phyloP scores from a whole-genome alignment of 2,888 invertebrate genomes.

The Acanthosepion esculentum region DNA sequence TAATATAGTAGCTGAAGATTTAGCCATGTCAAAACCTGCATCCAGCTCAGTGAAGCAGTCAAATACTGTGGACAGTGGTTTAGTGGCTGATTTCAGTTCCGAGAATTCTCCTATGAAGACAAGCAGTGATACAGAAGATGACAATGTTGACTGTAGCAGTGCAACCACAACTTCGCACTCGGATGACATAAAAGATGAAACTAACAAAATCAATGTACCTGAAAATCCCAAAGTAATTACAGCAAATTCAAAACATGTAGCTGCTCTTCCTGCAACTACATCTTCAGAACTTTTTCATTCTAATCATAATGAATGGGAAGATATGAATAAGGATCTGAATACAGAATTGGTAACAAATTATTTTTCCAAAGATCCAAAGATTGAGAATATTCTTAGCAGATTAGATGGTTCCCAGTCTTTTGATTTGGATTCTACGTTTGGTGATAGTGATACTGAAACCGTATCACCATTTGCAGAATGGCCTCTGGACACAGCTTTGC shows the following conservation, averaged over 20 bases:
- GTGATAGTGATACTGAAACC: neutral
- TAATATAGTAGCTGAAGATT: neutral
- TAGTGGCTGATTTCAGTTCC: neutral
- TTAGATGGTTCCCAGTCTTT: conserved; percentile 39
- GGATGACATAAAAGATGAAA: neutral
- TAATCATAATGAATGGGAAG: conserved; percentile 39
- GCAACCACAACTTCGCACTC: neutral
- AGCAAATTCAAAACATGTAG: neutral
- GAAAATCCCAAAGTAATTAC: neutral
- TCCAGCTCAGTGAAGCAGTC: neutral
- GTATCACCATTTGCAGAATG: neutral
- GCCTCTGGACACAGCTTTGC: neutral
- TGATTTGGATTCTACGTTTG: neutral
- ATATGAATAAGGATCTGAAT: neutral
- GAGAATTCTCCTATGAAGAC: neutral
- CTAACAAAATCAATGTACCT: neutral
- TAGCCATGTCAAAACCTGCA: neutral
- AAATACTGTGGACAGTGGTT: neutral
- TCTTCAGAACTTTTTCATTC: neutral
- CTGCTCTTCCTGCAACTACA: neutral
- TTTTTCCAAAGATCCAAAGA: neutral
- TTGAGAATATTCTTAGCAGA: neutral
- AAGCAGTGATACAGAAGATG: neutral
- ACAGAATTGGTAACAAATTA: neutral
- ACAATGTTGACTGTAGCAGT: neutral